Evolutionary conservation across 2,888 invertebrate genomes (phyloP), one percentile per base, ranked within the genome.

Genomic region (Lasioglossum malachurum): DNA sequence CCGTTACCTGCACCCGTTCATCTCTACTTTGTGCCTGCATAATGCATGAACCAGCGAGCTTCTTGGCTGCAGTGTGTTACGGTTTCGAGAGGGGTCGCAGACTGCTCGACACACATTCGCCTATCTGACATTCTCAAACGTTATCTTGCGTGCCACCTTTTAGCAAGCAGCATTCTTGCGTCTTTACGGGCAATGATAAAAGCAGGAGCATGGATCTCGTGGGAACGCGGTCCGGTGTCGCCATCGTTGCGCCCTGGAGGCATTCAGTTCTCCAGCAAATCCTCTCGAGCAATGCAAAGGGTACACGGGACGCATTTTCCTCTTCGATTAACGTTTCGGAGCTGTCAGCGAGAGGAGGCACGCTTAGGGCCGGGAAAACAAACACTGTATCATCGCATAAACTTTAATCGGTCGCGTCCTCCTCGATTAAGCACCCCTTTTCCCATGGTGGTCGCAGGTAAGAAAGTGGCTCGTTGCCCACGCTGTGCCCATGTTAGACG

Each of bases 11-110:
- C 82, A 80, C 60, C 53, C 78, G 82, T 84, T 80, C 87, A 78
- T 84, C 90, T 85, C 83, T 88, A 84, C 79, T 86, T 90, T 90
- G 75, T 87, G 87, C 78, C 88, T 92, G 90, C 92, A 92, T 92
- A 91, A 92, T 92, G 91, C 89, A 92, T 92, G 91, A 90, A 81
- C 82, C 90, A 84, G 83, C 80, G 75, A 86, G 87, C 86, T 88
- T 88, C 92, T 88, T 89, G 75, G 84, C 86, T 80, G 78, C 83
- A 79, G 83, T 85, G 83, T 88, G 90, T 88, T 89, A 87, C 87
- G 83, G 87, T 84, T 87, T 87, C 87, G 87, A 89, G 87, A 80
- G 87, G 87, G 87, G 88, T 82, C 80, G 84, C 81, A 84, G 84
- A 80, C 88, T 84, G 87, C 88, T 89, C 89, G 88, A 89, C 88